phyloP scores from a whole-genome alignment of 2,797 vertebrate genomes.

The Selene dorsalis region DNA sequence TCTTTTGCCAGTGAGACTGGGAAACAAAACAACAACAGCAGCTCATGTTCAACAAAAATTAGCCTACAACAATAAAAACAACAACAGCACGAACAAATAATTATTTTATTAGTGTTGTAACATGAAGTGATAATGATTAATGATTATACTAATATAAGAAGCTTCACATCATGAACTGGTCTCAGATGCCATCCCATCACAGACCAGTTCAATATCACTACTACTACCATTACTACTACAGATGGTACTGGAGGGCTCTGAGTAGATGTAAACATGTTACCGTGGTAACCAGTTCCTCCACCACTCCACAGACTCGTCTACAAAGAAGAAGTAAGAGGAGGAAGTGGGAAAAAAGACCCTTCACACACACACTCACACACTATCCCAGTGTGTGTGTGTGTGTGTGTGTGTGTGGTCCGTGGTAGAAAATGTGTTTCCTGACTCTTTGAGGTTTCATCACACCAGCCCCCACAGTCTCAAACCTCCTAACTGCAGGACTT shows the following conservation, averaged over 20 bases:
- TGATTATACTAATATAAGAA: too few relatives aligned
- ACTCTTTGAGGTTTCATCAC: conserved; percentile 49
- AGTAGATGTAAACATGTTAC: conserved; percentile 29
- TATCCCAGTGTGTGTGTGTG: conserved; percentile 22
- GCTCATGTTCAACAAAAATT: too few relatives aligned
- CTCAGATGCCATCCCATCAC: too few relatives aligned
- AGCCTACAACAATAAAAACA: too few relatives aligned
- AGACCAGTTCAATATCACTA: not conserved
- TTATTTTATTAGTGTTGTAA: too few relatives aligned
- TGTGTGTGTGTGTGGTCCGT: conserved; percentile 5
- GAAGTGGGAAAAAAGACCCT: conserved; percentile 59
- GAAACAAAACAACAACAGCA: too few relatives aligned
- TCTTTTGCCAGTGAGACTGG: too few relatives aligned
- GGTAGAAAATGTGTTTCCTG: conserved; percentile 82
- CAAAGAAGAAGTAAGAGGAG: conserved; percentile 71
- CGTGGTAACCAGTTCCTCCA: conserved; percentile 50
- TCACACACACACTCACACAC: not conserved
- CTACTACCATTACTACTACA: not conserved
- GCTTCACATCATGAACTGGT: not conserved
- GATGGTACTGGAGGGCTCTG: not conserved
- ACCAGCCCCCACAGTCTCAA: conserved; percentile 13
- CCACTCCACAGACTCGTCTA: conserved; percentile 9
- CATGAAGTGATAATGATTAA: too few relatives aligned
- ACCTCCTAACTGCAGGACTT: conserved; percentile 44
- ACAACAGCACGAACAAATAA: too few relatives aligned